phyloP scores from a whole-genome alignment of 2,888 invertebrate genomes.

The Ischnura elegans region DNA sequence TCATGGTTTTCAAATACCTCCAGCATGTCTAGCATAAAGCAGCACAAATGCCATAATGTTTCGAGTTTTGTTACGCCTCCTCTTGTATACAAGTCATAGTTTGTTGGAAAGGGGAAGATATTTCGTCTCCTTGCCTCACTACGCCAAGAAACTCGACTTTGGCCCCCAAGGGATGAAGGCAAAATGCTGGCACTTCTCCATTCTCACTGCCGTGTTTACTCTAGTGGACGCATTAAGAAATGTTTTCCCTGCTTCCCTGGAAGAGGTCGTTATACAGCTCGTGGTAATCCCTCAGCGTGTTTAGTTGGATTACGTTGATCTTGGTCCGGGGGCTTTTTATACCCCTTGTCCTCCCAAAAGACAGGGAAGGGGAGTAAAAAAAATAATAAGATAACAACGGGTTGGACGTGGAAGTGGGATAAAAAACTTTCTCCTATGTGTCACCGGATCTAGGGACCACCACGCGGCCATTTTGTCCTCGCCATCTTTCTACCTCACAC shows the following conservation, averaged over 20 bases:
- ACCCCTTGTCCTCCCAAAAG: not conserved
- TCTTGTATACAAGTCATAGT: too few relatives aligned
- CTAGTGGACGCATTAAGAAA: not conserved
- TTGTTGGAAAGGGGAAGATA: not conserved
- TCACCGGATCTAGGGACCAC: not conserved
- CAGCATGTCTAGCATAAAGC: too few relatives aligned
- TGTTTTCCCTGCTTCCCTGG: not conserved
- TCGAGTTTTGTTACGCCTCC: too few relatives aligned
- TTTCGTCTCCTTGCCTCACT: not conserved
- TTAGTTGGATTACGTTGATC: slow-evolving; percentile 21
- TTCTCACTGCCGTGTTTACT: not conserved
- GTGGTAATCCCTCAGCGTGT: not conserved
- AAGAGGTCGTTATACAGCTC: not conserved
- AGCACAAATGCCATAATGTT: too few relatives aligned
- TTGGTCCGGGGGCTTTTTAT: not conserved
- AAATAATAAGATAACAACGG: not conserved
- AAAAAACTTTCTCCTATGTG: not conserved
- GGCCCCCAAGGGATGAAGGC: not conserved
- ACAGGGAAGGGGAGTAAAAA: not conserved
- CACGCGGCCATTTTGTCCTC: not conserved
- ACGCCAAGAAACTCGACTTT: not conserved
- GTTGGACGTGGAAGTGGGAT: not conserved
- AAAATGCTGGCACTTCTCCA: not conserved
- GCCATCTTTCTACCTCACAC: not conserved
- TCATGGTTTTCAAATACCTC: too few relatives aligned